Evolutionary conservation across 2,797 vertebrate species (phyloP).

Genomic region (Tragelaphus oryx): DNA sequence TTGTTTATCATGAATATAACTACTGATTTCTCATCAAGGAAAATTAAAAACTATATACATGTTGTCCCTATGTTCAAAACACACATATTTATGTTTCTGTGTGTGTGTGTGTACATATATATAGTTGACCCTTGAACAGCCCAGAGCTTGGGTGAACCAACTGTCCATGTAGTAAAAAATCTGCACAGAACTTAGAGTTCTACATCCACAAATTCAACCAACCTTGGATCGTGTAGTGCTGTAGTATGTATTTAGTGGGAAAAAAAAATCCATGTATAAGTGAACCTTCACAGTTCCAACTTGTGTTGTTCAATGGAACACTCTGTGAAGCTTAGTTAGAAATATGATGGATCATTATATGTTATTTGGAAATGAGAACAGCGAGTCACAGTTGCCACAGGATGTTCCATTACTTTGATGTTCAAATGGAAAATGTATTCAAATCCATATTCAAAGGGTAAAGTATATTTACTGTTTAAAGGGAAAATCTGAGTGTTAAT

Average conservation of each 20-base stretch:
- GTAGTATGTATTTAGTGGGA: neutral
- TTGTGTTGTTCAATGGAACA: neutral
- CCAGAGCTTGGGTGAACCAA: fast-evolving
- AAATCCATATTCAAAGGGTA: neutral
- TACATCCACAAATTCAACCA: neutral
- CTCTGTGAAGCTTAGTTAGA: neutral
- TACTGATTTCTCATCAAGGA: neutral
- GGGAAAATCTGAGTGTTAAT: neutral
- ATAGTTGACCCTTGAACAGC: neutral
- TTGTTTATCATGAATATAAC: neutral
- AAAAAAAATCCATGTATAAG: neutral
- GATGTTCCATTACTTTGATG: neutral
- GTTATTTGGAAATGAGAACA: neutral
- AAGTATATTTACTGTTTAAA: neutral
- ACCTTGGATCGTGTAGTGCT: neutral
- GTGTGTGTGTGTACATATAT: neutral
- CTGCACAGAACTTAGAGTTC: neutral
- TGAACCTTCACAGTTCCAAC: neutral
- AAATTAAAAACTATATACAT: neutral
- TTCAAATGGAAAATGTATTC: neutral
- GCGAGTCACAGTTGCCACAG: neutral
- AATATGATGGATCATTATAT: neutral
- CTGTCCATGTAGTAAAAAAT: neutral
- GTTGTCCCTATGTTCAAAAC: neutral
- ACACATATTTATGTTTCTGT: neutral